phyloP scores from a whole-genome alignment of 2,797 vertebrate genomes.

The Hippocampus kuda region DNA sequence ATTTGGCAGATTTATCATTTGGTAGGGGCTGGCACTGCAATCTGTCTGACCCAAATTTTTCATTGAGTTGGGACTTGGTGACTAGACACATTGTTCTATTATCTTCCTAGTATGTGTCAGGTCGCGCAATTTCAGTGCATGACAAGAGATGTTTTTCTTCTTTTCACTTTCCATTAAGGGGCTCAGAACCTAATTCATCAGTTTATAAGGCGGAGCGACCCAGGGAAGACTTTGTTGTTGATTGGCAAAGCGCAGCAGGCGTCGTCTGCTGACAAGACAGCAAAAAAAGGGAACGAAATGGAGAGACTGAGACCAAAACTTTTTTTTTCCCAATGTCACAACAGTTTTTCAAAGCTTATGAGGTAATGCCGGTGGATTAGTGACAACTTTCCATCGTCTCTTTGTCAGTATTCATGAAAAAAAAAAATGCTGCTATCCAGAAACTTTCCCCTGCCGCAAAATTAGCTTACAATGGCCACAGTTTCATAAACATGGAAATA shows the following conservation, averaged over 20 bases:
- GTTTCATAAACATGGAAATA: neutral
- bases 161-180: constrained; percentile 1
- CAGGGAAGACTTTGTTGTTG: neutral
- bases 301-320: neutral
- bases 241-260: neutral
- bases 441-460: neutral
- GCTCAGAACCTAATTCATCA: neutral
- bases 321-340: neutral
- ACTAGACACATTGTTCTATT: neutral
- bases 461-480: neutral
- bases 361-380: constrained; percentile 2
- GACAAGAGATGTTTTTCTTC: neutral
- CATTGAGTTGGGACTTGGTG: neutral
- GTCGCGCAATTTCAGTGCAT: neutral
- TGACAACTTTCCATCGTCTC: constrained; percentile 4
- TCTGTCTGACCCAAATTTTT: neutral
- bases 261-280: neutral
- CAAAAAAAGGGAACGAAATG: neutral
- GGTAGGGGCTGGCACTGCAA: neutral
- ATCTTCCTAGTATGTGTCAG: too few relatives aligned
- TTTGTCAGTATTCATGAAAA: neutral
- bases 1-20: neutral
- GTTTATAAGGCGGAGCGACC: neutral
- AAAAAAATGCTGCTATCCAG: neutral
- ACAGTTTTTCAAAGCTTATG: constrained; percentile 1